Conservation (phyloP, 2,113 vertebrate genomes). For the Sturnus vulgaris region DNA sequence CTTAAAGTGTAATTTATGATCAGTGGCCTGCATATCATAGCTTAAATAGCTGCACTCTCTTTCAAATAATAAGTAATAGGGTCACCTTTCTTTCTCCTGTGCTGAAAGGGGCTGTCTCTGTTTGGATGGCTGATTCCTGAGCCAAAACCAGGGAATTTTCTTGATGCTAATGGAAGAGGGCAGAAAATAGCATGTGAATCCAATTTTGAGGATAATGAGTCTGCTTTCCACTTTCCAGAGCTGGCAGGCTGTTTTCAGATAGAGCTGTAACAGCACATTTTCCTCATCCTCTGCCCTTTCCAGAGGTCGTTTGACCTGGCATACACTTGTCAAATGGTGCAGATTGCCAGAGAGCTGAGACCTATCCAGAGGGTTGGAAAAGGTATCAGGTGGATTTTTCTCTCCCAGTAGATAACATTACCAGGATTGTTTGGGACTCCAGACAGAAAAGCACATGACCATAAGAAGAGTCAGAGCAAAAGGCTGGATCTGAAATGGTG, state of each 20-base stretch:
- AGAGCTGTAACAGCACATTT: conserved; percentile 38
- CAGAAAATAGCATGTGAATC: conserved; percentile 48
- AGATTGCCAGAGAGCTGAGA: neutral
- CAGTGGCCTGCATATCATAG: conserved; percentile 22
- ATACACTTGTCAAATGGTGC: neutral
- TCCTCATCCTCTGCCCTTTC: conserved; percentile 1
- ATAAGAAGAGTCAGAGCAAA: neutral
- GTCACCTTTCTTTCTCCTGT: conserved; percentile 33
- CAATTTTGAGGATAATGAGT: conserved; percentile 46
- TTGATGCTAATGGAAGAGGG: conserved; percentile 37
- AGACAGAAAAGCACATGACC: neutral
- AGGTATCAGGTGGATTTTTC: neutral
- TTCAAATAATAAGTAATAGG: conserved; percentile 4
- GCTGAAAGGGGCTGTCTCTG: neutral
- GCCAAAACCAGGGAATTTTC: conserved; percentile 27
- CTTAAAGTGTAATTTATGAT: conserved; percentile 25
- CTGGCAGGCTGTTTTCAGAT: conserved; percentile 30
- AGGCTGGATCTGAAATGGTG: neutral
- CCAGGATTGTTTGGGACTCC: neutral
- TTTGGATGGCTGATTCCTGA: conserved; percentile 15
- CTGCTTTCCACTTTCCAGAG: conserved; percentile 2
- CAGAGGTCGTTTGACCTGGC: neutral
- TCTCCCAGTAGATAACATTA: neutral
- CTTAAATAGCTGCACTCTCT: conserved; percentile 24
- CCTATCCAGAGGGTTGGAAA: neutral